These are phyloP conservation scores for Oreochromis spilurus DNA, from an alignment of 2,113 vertebrate species.

Conservation along the genomic window DNA sequence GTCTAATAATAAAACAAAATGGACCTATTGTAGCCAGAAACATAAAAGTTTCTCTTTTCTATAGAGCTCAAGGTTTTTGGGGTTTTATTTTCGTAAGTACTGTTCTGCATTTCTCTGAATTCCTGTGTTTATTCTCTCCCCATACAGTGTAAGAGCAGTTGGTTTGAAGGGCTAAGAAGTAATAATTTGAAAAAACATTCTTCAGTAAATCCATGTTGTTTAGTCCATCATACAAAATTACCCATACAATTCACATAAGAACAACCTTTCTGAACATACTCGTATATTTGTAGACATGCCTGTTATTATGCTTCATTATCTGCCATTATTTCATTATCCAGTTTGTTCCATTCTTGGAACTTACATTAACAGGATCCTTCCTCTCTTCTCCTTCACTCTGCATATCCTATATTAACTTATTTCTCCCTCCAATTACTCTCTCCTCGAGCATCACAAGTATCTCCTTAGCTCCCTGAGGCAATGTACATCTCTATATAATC, in stretches of 20 bases:
- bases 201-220: background rate
- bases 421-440: background rate
- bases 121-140: background rate
- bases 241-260: background rate
- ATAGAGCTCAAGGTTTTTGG: background rate
- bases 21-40: background rate
- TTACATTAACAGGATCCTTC: background rate
- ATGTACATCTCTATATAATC: conserved; percentile 56
- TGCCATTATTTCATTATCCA: background rate
- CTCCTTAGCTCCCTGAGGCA: conserved; percentile 23
- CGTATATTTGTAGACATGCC: background rate
- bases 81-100: rapidly evolving
- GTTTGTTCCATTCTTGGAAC: background rate
- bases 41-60: background rate
- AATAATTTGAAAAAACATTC: background rate
- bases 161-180: background rate
- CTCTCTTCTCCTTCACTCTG: background rate
- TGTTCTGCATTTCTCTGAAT: background rate
- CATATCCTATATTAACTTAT: conserved; percentile 2
- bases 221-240: background rate
- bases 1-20: background rate
- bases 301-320: background rate
- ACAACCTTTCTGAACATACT: background rate
- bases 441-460: background rate
- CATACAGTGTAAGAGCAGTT: background rate